These are phyloP conservation scores for Tapera naevia DNA, from an alignment of 2,797 vertebrate genomes.

Conservation along the genomic window DNA sequence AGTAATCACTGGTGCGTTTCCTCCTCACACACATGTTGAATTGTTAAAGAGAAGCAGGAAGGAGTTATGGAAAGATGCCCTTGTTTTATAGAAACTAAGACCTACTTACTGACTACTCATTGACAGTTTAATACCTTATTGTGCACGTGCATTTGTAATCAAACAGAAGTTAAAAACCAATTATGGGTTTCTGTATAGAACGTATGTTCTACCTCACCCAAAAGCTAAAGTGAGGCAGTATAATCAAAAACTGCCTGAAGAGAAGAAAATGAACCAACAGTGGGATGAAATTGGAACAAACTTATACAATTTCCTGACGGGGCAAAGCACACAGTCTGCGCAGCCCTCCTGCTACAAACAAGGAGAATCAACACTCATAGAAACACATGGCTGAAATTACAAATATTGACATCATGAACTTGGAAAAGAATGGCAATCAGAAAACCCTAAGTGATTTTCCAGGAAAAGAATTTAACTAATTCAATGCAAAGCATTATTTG, in stretches of 20 bases:
- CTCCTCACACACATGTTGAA: background rate
- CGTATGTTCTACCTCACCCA: background rate
- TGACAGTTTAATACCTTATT: background rate
- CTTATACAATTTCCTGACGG: rapidly evolving
- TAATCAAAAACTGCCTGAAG: background rate
- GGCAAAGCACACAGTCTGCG: background rate
- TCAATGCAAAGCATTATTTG: background rate
- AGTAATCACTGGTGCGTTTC: background rate
- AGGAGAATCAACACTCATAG: background rate
- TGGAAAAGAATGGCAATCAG: background rate
- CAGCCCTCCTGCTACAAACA: background rate
- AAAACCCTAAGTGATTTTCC: background rate
- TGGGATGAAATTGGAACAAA: background rate
- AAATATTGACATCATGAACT: background rate
- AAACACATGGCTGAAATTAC: background rate
- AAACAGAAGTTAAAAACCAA: background rate
- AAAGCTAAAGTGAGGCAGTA: background rate
- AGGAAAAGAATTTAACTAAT: background rate
- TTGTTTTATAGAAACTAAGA: background rate
- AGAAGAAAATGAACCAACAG: background rate
- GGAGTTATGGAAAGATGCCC: background rate
- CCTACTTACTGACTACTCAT: background rate
- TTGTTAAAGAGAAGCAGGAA: background rate
- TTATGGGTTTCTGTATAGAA: background rate
- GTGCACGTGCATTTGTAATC: background rate